Conservation (phyloP, 2,888 invertebrate species). For the Encarsia formosa region DNA sequence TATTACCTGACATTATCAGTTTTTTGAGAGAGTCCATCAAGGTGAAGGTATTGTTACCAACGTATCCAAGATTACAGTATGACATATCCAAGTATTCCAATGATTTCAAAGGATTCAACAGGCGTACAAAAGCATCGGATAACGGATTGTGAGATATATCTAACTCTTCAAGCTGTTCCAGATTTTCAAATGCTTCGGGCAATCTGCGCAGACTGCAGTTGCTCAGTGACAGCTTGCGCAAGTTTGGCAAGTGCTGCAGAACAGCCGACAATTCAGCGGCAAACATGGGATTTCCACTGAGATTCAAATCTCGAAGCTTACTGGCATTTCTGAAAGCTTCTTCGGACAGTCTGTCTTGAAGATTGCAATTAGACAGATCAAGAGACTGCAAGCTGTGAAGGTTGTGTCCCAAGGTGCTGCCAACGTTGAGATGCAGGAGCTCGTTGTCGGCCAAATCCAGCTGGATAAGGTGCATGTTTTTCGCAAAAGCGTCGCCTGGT, state of each 20-base stretch:
- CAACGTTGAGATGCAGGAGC: slow-evolving; percentile 62
- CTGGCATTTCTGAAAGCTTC: slow-evolving; percentile 67
- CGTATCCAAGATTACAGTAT: slow-evolving; percentile 64
- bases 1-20: slow-evolving; percentile 66
- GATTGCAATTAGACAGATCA: slow-evolving; percentile 66
- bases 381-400: slow-evolving; percentile 62
- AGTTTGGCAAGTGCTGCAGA: slow-evolving; percentile 61
- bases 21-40: slow-evolving; percentile 66
- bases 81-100: slow-evolving; percentile 71
- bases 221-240: slow-evolving; percentile 64
- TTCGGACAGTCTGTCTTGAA: slow-evolving; percentile 64
- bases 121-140: slow-evolving; percentile 63
- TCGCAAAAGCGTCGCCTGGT: slow-evolving; percentile 63
- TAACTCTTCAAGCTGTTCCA: slow-evolving; percentile 63
- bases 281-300: slow-evolving; percentile 66
- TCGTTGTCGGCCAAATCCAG: slow-evolving; percentile 65
- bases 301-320: slow-evolving; percentile 60
- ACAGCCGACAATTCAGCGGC: slow-evolving; percentile 66
- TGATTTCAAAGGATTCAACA: slow-evolving; percentile 63
- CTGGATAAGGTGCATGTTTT: slow-evolving; percentile 62
- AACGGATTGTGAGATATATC: slow-evolving; percentile 70
- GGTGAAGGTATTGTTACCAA: slow-evolving; percentile 64
- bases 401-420: slow-evolving; percentile 62
- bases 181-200: slow-evolving; percentile 64
- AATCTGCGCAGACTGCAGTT: slow-evolving; percentile 63